Evolutionary conservation across 2,797 vertebrate genomes (phyloP), one percentile per base, ranked within the genome.

Genomic region (Galago senegalensis): DNA sequence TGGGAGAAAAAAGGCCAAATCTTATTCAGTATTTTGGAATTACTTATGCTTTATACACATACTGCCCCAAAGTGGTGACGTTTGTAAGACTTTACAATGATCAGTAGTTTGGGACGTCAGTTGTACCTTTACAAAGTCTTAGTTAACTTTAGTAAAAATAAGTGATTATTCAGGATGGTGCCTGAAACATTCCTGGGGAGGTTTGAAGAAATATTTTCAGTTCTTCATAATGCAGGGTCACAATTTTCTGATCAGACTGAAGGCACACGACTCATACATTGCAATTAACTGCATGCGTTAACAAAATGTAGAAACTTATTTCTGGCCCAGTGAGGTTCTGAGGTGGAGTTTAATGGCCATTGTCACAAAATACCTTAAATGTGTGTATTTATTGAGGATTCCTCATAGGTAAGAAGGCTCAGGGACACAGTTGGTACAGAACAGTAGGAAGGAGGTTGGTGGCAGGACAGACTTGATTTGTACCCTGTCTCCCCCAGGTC

Each of bases 21-120:
- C 65, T 83, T 91, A 56, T 49, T 69, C 83, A 73, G n/a, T 79
- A 70, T 86, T 96, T 83, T 95, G 61, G 58, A 82, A 79, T 77
- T 61, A 29, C 20, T 88, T 83, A 23, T 18, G 20, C 37, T 87
- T 90, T 91, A 40, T 90, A 53, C 49, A 53, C 49, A 14, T 16
- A 23, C 25, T 81, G 17, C 56, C 27, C 21, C 43, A 72, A 70
- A 61, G 56, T 56, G 25, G n/a, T 94, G 77, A 92, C 53, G 73
- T 91, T 40, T 69, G 1, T 29, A 49, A 60, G 86, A 89, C 27
- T 4, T 85, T 72, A 61, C 7, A 46, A 1, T 89, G 31, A 93
- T 21, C 25, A 46, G 20, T 56, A 93, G 20, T 89, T 88, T 69
- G 49, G 31, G 56, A 87, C 56, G 67, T 73, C 21, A 73, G 0